Conservation (phyloP, 1,140 invertebrate species). For the Muscidifurax raptorellus region DNA sequence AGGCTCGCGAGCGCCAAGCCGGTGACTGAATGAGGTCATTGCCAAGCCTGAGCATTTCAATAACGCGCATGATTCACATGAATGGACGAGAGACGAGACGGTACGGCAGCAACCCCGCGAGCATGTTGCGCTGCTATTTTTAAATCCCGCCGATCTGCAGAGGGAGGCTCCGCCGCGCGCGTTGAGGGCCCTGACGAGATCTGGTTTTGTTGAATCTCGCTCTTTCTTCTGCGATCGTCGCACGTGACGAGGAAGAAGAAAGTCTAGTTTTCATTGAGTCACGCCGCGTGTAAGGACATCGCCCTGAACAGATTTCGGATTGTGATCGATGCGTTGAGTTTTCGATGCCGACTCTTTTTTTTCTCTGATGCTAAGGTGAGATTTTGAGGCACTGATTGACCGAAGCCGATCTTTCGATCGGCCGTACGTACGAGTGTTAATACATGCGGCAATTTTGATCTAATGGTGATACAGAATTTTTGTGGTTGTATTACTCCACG, state of each 20-base stretch:
- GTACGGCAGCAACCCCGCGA: background rate
- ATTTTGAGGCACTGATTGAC: too few relatives aligned
- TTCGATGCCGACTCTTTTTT: too few relatives aligned
- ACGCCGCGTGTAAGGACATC: background rate
- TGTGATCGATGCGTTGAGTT: too few relatives aligned
- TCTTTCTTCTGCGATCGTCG: background rate
- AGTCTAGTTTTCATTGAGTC: background rate
- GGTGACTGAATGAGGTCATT: slow-evolving; percentile 50
- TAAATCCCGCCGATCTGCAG: background rate
- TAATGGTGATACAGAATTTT: too few relatives aligned
- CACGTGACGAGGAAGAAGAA: background rate
- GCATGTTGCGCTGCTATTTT: background rate
- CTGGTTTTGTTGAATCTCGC: background rate
- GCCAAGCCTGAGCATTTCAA: slow-evolving; percentile 52
- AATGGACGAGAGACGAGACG: background rate
- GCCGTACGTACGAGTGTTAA: too few relatives aligned
- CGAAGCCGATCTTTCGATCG: too few relatives aligned
- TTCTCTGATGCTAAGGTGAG: too few relatives aligned
- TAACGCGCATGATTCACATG: slow-evolving; percentile 44
- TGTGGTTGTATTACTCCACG: too few relatives aligned
- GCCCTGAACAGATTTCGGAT: too few relatives aligned
- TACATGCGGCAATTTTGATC: too few relatives aligned
- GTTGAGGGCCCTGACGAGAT: background rate
- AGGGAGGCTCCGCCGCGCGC: too few relatives aligned
- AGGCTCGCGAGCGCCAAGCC: background rate